These are phyloP conservation scores for Promerops cafer DNA, from an alignment of 2,113 vertebrate species.

Conservation along the genomic window DNA sequence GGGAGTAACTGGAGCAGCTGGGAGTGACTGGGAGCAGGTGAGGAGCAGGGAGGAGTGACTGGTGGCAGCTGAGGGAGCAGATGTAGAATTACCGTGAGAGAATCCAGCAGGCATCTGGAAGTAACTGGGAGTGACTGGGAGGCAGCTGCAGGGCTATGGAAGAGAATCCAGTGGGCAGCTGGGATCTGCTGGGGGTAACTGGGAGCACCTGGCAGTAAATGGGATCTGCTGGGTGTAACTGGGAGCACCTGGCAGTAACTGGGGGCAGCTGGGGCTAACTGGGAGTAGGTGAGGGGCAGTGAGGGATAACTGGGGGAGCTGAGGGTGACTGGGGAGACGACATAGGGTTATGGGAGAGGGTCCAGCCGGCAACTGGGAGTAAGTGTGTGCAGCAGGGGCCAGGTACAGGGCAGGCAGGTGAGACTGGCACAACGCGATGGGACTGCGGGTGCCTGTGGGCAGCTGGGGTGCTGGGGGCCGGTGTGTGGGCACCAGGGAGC, in stretches of 20 bases:
- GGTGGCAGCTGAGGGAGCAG: background rate
- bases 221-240: background rate
- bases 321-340: background rate
- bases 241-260: too few species aligned
- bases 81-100: accelerated
- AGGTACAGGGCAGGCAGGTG: background rate
- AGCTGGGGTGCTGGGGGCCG: too few species aligned
- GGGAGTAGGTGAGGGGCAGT: background rate
- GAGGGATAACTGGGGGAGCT: background rate
- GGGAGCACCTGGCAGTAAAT: too few species aligned
- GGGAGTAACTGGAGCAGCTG: background rate
- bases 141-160: background rate
- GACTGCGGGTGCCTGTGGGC: background rate
- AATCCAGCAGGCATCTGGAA: background rate
- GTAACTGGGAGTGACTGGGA: background rate
- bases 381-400: background rate
- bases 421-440: accelerated
- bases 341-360: accelerated
- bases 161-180: background rate
- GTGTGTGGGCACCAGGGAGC: too few species aligned
- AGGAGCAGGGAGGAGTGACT: background rate
- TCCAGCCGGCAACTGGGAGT: background rate
- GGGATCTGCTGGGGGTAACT: background rate
- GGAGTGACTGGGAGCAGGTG: background rate
- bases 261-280: too few species aligned